These are phyloP conservation scores for Campylorhamphus procurvoides DNA, from an alignment of 2,113 vertebrate genomes.

Conservation along the genomic window DNA sequence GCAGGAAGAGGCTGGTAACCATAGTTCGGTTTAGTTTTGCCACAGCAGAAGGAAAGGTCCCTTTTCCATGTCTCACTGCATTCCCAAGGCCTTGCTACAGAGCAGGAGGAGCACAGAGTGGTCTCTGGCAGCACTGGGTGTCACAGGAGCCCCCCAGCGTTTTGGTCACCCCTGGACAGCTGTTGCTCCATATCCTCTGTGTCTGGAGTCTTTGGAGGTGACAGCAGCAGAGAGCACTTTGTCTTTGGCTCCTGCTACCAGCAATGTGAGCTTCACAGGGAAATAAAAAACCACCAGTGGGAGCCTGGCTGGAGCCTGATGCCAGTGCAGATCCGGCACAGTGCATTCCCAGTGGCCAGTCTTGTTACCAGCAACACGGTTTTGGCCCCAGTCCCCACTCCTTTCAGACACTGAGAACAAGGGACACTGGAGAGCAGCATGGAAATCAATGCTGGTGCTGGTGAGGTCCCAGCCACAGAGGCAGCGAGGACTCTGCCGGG, in stretches of 20 bases:
- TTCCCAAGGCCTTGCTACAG: not conserved
- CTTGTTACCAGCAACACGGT: not conserved
- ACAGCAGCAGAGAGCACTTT: not conserved
- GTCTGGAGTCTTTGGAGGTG: not conserved
- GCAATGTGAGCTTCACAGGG: not conserved
- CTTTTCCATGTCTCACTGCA: rapidly evolving
- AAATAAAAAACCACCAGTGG: not conserved
- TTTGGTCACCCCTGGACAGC: not conserved
- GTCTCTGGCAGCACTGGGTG: rapidly evolving
- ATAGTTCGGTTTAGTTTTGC: not conserved
- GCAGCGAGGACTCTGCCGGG: not conserved
- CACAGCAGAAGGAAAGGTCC: not conserved
- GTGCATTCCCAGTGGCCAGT: not conserved
- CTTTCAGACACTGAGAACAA: not conserved
- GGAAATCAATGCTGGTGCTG: not conserved
- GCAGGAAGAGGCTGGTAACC: not conserved
- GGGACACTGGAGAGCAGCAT: not conserved
- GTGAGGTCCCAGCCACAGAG: not conserved
- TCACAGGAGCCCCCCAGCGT: not conserved
- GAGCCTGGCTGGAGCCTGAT: not conserved
- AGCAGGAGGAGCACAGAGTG: not conserved
- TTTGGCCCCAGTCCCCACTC: not conserved
- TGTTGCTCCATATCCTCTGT: constrained; percentile 2
- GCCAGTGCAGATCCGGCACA: not conserved
- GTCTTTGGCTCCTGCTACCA: not conserved